Base-by-base conservation (phyloP, 2,113 vertebrate genomes). In the Nematolebias whitei region DNA sequence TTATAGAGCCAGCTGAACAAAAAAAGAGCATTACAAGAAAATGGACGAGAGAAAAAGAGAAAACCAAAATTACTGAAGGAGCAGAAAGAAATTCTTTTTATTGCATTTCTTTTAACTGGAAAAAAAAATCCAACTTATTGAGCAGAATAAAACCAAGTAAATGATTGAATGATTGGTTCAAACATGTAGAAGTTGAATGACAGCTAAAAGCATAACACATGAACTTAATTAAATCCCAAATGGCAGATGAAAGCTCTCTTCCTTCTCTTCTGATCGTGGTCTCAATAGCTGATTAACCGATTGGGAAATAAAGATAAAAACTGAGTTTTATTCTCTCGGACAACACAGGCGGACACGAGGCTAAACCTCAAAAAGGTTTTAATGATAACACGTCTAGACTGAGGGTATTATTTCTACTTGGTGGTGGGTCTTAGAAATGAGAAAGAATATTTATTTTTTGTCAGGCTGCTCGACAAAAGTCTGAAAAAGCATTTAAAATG, bases 31-130 rank as follows among this genome's bases (percentile, higher is more conserved):
- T 66, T 20, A 45, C 58, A 55, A 0, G 11, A 26, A 66, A 63
- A 32, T 45, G 62, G 41, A 69, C 53, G 47, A 63, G 64, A 60
- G 32, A 57, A 40, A 56, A 48, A 4, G 11, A 66, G 40, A 24
- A 74, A 60, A 88, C 85, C 60, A 88, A 80, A 85, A 13, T 7
- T 2, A 39, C 12, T 2, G 62, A 53, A 45, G 49, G 54, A 56
- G 51, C 67, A 47, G 53, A 19, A 40, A 65, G 39, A 70, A 65
- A 54, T 8, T 63, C 35, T 16, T 66, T 35, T 79, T 19, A 49
- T 43, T 61, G 39, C 19, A 32, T 74, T 58, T 61, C 20, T 71
- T 10, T 18, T 11, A 51, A 40, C 68, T 52, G 56, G 41, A 77
- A 74, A 63, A 44, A 77, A 74, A 63, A 44, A 72, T 39, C 71